Conservation (phyloP, 2,797 vertebrate genomes). For the Syngnathus acus region DNA sequence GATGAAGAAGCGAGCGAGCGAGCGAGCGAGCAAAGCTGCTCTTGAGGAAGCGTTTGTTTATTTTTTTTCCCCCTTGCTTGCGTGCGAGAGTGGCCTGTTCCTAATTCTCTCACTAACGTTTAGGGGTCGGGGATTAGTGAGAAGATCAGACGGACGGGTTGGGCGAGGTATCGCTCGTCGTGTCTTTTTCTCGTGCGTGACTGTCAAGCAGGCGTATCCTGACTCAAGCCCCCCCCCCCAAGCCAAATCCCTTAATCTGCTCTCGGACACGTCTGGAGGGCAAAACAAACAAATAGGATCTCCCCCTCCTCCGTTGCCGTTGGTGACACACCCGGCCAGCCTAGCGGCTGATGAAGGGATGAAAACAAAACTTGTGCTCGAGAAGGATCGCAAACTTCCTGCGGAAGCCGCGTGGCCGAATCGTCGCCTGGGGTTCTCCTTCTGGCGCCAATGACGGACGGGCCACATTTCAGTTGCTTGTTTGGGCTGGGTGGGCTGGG, state of each 20-base stretch:
- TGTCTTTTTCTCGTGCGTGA: conserved; percentile 26
- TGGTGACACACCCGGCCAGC: no score
- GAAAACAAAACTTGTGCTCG: no score
- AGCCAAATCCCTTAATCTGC: conserved; percentile 71
- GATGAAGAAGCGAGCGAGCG: background rate
- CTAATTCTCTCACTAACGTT: conserved; percentile 38
- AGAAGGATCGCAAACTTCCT: no score
- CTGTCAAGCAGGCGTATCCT: conserved; percentile 31
- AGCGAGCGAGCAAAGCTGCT: background rate
- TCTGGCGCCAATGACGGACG: no score
- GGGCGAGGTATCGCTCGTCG: conserved; percentile 21
- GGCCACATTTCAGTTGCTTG: no score
- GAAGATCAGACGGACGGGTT: conserved; percentile 36
- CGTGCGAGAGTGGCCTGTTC: conserved; percentile 23
- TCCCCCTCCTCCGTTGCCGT: conserved; percentile 16
- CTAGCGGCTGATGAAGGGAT: no score
- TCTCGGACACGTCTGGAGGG: conserved; percentile 64
- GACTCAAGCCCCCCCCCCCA: conserved; percentile 30
- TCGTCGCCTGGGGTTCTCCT: no score
- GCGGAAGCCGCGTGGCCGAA: no score
- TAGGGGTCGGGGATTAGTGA: conserved; percentile 27
- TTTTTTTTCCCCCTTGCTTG: background rate
- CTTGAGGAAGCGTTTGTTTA: conserved; percentile 10
- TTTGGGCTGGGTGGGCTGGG: no score
- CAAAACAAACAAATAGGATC: conserved; percentile 68